Percentiles rank a stretch among this genome's conserved stretches.
phyloP scores from a whole-genome alignment of 1,140 invertebrate species.

The Glossosoma conforme region DNA sequence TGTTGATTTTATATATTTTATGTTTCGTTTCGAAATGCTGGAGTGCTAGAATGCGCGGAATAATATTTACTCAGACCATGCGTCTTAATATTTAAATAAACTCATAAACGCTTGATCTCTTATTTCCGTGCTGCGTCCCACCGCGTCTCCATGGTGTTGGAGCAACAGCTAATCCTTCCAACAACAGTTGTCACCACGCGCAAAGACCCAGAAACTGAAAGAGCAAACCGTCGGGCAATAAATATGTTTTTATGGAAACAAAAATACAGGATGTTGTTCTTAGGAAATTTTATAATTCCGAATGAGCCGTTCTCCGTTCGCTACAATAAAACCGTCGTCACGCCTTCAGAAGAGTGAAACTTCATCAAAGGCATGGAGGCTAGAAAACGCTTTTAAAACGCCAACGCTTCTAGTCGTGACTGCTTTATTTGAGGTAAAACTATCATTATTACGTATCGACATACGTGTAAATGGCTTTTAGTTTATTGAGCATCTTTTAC shows the following conservation, averaged over 20 bases:
- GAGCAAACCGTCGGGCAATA: no score
- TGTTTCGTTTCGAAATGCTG: no score
- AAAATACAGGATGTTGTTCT: slow-evolving; percentile 26
- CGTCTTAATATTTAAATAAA: no score
- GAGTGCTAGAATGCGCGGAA: no score
- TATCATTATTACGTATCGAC: background rate
- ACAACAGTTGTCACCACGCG: slow-evolving; percentile 3
- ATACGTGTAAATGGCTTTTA: no score
- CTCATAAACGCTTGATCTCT: no score
- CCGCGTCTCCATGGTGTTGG: no score
- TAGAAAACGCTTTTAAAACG: background rate
- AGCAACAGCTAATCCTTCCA: background rate
- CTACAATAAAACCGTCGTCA: slow-evolving; percentile 14
- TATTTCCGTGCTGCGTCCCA: no score
- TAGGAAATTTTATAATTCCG: slow-evolving; percentile 11
- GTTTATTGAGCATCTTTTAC: no score
- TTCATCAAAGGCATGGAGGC: slow-evolving; percentile 1
- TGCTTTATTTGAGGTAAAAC: slow-evolving; percentile 6
- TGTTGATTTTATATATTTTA: no score
- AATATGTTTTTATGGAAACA: slow-evolving; percentile 7
- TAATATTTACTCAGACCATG: no score
- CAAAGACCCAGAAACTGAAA: no score
- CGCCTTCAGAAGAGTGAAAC: slow-evolving; percentile 8
- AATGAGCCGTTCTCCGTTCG: background rate
- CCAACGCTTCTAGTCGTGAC: background rate